phyloP scores from a whole-genome alignment of 2,888 invertebrate genomes.

The Scelioninae gen. 1 region DNA sequence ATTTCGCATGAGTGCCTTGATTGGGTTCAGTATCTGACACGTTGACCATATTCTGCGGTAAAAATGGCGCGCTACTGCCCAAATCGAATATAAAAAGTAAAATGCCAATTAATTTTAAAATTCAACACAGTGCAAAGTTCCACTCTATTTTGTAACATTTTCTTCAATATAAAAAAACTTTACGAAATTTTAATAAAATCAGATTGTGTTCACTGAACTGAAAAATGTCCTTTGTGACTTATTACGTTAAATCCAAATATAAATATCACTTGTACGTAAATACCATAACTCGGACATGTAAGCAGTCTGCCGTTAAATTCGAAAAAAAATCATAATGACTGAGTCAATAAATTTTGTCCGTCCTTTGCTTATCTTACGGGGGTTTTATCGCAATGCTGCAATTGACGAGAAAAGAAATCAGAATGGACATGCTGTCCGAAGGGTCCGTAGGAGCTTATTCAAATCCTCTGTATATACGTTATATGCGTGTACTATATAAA shows the following conservation, averaged over 20 bases:
- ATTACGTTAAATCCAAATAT: slow-evolving; percentile 39
- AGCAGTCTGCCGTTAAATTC: slow-evolving; percentile 76
- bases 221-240: slow-evolving; percentile 4
- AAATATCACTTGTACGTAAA: slow-evolving; percentile 49
- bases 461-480: slow-evolving; percentile 59
- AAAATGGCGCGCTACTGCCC: slow-evolving; percentile 72
- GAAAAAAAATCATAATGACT: slow-evolving; percentile 78
- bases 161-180: not conserved
- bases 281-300: slow-evolving; percentile 36
- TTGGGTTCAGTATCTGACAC: slow-evolving; percentile 56
- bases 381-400: slow-evolving; percentile 55
- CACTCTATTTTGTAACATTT: no score
- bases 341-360: slow-evolving; percentile 72
- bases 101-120: slow-evolving; percentile 44
- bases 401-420: slow-evolving; percentile 66
- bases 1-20: slow-evolving; percentile 71
- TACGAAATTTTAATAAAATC: slow-evolving; percentile 4
- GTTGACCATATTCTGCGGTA: slow-evolving; percentile 59
- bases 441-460: slow-evolving; percentile 70
- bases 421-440: slow-evolving; percentile 67
- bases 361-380: slow-evolving; percentile 62
- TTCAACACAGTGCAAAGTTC: not conserved
- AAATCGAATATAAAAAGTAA: slow-evolving; percentile 46
- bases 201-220: slow-evolving; percentile 5
- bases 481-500: slow-evolving; percentile 62